Evolutionary conservation across 2,113 vertebrate species (phyloP).

Genomic region (Serinus canaria): DNA sequence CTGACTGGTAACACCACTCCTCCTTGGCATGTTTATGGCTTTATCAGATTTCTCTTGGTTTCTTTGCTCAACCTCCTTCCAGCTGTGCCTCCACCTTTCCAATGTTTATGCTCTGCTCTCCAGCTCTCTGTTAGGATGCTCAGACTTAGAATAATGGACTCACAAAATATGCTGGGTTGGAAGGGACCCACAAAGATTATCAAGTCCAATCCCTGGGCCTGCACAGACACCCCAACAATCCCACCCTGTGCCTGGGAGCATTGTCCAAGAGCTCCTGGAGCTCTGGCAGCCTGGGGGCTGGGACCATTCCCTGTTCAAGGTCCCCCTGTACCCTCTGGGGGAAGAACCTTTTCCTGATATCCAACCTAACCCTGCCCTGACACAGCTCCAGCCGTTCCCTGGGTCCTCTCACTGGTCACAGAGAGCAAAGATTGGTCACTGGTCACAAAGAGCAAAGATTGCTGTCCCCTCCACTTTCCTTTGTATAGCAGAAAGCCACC

Average conservation of each 20-base stretch:
- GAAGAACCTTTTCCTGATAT: background rate
- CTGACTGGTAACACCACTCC: background rate
- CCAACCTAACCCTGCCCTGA: accelerated
- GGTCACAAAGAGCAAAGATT: background rate
- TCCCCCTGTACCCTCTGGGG: background rate
- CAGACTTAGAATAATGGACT: background rate
- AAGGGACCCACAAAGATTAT: background rate
- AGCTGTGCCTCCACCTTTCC: background rate
- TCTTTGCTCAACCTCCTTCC: background rate
- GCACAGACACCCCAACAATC: background rate
- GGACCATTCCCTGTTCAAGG: accelerated
- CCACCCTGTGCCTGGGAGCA: background rate
- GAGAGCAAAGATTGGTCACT: background rate
- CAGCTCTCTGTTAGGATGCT: background rate
- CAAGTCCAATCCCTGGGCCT: background rate
- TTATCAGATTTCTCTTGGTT: background rate
- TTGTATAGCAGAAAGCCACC: background rate
- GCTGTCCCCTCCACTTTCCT: background rate
- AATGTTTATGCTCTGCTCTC: background rate
- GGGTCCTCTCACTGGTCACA: background rate
- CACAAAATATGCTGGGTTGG: background rate
- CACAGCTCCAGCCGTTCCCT: background rate
- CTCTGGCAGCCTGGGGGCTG: background rate
- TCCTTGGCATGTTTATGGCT: background rate
- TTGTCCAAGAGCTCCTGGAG: accelerated